Evolutionary conservation across 1,140 invertebrate species (phyloP).

Genomic region (Orius laevigatus): DNA sequence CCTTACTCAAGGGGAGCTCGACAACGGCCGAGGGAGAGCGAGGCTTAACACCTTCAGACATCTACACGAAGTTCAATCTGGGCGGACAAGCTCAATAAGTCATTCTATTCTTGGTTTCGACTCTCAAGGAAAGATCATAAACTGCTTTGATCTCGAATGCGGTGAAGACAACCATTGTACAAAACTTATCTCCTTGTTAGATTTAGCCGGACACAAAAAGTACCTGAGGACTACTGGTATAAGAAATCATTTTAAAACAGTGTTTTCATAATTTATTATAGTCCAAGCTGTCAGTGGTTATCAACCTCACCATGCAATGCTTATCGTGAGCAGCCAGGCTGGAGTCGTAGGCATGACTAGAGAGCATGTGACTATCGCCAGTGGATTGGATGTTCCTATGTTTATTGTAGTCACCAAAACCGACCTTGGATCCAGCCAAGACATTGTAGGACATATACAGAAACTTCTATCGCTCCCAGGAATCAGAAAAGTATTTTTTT

Average conservation of each 20-base stretch:
- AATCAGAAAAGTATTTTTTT: slow-evolving; percentile 9
- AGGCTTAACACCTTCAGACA: slow-evolving; percentile 91
- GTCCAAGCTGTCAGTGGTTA: slow-evolving; percentile 42
- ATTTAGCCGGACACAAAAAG: slow-evolving; percentile 91
- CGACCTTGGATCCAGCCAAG: slow-evolving; percentile 49
- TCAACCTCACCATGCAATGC: slow-evolving; percentile 85
- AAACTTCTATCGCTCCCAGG: slow-evolving; percentile 33
- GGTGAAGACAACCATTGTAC: slow-evolving; percentile 84
- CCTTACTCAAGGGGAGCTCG: slow-evolving; percentile 83
- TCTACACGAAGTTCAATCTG: slow-evolving; percentile 90
- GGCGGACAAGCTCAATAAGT: slow-evolving; percentile 88
- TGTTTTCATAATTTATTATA: slow-evolving; percentile 6
- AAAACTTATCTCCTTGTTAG: slow-evolving; percentile 88
- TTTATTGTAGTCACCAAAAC: slow-evolving; percentile 83
- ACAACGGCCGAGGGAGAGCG: slow-evolving; percentile 88
- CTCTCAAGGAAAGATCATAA: slow-evolving; percentile 54
- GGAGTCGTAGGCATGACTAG: slow-evolving; percentile 52
- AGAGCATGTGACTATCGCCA: slow-evolving; percentile 70
- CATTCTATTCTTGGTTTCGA: slow-evolving; percentile 95
- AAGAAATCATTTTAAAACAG: slow-evolving; percentile 46
- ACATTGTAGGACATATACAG: slow-evolving; percentile 40
- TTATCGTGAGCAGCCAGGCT: slow-evolving; percentile 59
- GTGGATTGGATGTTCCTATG: slow-evolving; percentile 74
- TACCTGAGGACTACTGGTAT: slow-evolving; percentile 90
- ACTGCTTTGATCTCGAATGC: slow-evolving; percentile 79